These are phyloP conservation scores for Lophius americanus DNA, from an alignment of 2,797 vertebrate genomes.

Conservation along the genomic window DNA sequence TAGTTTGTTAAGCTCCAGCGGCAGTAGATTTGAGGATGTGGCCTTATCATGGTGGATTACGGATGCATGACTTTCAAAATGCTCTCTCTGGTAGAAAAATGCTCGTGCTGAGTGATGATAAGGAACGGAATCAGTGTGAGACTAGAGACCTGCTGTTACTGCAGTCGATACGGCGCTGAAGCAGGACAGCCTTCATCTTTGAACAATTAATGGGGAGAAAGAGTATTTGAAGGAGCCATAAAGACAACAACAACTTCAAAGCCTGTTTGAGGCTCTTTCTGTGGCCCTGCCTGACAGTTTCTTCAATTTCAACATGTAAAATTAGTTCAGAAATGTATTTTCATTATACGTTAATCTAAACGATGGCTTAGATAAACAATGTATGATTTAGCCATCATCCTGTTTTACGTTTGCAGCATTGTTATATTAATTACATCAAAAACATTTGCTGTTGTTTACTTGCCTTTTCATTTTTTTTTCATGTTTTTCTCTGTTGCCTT, in stretches of 20 bases:
- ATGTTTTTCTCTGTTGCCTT: constrained; percentile 1
- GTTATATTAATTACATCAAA: constrained; percentile 26
- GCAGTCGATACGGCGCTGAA: constrained; percentile 55
- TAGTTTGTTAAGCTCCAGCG: constrained; percentile 38
- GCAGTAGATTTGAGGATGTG: constrained; percentile 42
- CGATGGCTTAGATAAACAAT: constrained; percentile 37
- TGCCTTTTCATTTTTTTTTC: constrained; percentile 11
- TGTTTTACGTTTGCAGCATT: constrained; percentile 33
- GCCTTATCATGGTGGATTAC: constrained; percentile 62
- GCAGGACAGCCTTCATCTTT: constrained; percentile 69
- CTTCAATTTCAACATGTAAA: constrained; percentile 21
- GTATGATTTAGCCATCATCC: constrained; percentile 28
- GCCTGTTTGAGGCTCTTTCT: constrained; percentile 67
- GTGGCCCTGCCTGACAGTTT: constrained; percentile 29
- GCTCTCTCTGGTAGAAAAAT: constrained; percentile 58
- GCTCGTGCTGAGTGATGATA: constrained; percentile 71
- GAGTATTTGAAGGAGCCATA: constrained; percentile 60
- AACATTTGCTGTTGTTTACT: constrained; percentile 28
- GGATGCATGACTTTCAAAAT: constrained; percentile 68
- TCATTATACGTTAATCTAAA: constrained; percentile 19
- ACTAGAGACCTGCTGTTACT: constrained; percentile 67
- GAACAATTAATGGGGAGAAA: constrained; percentile 59
- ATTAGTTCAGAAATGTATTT: constrained; percentile 43
- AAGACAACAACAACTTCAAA: constrained; percentile 68
- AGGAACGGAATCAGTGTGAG: constrained; percentile 65